phyloP scores from a whole-genome alignment of 2,888 invertebrate species.

The Rotaria magnacalcarata region DNA sequence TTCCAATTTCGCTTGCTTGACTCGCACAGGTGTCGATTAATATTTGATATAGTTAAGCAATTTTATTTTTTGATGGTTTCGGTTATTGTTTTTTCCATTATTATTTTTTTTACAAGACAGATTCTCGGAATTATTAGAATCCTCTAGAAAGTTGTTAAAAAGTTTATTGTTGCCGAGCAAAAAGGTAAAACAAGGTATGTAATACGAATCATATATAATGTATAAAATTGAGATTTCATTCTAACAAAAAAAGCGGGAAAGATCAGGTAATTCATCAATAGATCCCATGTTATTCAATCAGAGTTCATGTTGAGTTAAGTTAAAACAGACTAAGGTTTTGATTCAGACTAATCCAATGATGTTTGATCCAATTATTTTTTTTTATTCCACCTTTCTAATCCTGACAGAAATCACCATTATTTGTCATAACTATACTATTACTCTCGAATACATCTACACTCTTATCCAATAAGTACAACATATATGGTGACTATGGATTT shows the following conservation, averaged over 20 bases:
- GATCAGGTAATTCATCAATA: background rate
- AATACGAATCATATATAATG: background rate
- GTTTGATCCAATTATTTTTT: background rate
- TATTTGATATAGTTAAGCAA: too few species aligned
- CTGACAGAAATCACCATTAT: background rate
- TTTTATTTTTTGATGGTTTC: too few species aligned
- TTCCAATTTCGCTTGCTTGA: too few species aligned
- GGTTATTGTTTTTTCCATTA: too few species aligned
- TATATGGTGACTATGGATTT: background rate
- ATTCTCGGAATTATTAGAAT: too few species aligned
- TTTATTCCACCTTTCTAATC: background rate
- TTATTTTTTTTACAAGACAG: too few species aligned
- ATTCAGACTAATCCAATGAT: background rate
- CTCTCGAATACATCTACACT: background rate
- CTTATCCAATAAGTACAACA: background rate
- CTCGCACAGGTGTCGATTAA: too few species aligned
- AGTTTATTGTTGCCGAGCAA: too few species aligned
- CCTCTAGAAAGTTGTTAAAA: too few species aligned
- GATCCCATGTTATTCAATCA: background rate
- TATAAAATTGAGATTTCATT: background rate
- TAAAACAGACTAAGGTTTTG: background rate
- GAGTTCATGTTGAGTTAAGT: slow-evolving; percentile 1
- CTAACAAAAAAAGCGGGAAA: background rate
- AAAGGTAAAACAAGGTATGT: too few species aligned
- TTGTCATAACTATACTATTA: background rate